Evolutionary conservation across 2,888 invertebrate species (phyloP), one percentile per base, ranked within the genome.

Genomic region (Orthonevra nobilis): DNA sequence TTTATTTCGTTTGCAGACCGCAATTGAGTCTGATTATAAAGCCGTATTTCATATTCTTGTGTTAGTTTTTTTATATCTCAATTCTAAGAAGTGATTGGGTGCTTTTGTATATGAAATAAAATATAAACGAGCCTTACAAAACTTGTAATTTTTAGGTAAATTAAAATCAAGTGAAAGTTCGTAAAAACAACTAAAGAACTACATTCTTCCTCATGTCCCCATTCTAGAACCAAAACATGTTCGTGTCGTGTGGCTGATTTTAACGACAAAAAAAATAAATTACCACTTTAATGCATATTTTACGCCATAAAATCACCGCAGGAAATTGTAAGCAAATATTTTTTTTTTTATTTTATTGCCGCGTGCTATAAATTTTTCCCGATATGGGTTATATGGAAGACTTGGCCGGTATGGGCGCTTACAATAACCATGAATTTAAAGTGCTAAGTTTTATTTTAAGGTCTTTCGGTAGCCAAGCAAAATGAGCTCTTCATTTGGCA

Each of bases 41-140:
- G 12, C 23, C 34, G 46, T 4, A 30, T 14, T 12, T 19, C 28
- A 17, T 36, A 64, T 58, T 60, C 46, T 26, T 40, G 6, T 48
- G 17, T 46, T 42, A n/a, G n/a, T n/a, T n/a, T n/a, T 54, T 72
- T 63, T 72, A 63, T 63, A 48, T 40, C 63, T 72, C 17, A 54
- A 72, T 72, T 72, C 63, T 38, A 17, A 56, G 72, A 72, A 72
- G 44, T 1, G 15, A 26, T 46, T 63, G 38, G 19, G 20, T 30
- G 17, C 38, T 17, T 2, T 15, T 23, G 50, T 28, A 38, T 69
- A 68, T 48, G 56, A 46, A 56, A 17, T 46, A n/a, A n/a, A n/a
- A n/a, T n/a, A n/a, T n/a, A n/a, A n/a, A n/a, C n/a, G n/a, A n/a
- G n/a, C n/a, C n/a, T n/a, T n/a, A n/a, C n/a, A n/a, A n/a, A n/a